Evolutionary conservation across 2,888 invertebrate species (phyloP), one percentile per base, ranked within the genome.

Genomic region (Mythimna pallens): DNA sequence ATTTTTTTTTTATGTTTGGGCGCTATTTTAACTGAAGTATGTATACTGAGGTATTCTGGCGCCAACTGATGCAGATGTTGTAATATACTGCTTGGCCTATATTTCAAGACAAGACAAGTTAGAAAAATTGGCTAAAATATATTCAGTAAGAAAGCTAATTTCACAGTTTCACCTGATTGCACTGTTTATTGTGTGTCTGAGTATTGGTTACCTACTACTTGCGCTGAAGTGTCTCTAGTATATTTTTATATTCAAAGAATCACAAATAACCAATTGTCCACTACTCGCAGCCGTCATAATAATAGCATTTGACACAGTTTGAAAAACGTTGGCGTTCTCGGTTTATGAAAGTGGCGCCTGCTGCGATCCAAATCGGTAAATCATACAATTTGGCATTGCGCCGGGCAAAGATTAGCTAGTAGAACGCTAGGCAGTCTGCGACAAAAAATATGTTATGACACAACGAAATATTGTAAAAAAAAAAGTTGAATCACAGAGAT

Each of bases 351-450:
- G 93, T 92, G 94, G 94, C 94, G 93, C 93, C 92, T 91, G 88
- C 74, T 87, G 84, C 84, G 82, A 82, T 87, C 88, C 85, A 76
- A 87, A 88, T 89, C 91, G 75, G 89, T 95, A 94, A 93, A 95
- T 95, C 94, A 94, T 92, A 93, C 84, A 90, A 92, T 93, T 94
- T 95, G 95, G 95, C 95, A 91, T 85, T 82, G 88, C 89, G 94
- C 94, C 93, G 90, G 88, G 73, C 91, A 91, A 90, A 88, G 89
- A 91, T 87, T 89, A 89, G 81, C 73, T 64, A 82, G 50, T 73
- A 76, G 67, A 78, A 74, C 76, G 80, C 79, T 76, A 65, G 55
- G 58, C 71, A 73, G 67, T 66, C 77, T 73, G 69, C 47, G 71
- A 74, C 71, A 70, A 55, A 65, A 82, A 52, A 34, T 0, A 62